Conservation (phyloP, 2,888 invertebrate species). For the Tenthredo livida region DNA sequence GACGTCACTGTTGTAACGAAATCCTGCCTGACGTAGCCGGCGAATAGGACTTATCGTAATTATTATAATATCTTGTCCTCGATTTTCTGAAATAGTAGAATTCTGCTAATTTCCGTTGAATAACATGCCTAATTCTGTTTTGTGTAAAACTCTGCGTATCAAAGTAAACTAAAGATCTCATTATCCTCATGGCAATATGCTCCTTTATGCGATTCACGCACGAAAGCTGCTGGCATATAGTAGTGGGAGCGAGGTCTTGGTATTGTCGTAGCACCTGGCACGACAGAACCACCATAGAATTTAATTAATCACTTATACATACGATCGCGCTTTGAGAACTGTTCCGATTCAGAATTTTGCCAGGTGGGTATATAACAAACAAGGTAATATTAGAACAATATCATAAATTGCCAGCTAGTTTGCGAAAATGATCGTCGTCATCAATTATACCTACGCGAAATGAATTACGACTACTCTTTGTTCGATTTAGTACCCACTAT, state of each 20-base stretch:
- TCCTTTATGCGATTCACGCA: neutral
- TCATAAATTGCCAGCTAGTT: neutral
- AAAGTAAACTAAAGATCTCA: neutral
- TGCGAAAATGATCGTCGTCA: neutral
- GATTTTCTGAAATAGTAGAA: neutral
- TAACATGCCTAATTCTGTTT: neutral
- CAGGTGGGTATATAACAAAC: neutral
- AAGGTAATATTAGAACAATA: neutral
- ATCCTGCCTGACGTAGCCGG: neutral
- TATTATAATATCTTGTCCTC: neutral
- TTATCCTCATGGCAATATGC: neutral
- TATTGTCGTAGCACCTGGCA: slow-evolving; percentile 9
- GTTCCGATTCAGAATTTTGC: neutral
- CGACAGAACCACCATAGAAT: slow-evolving; percentile 1
- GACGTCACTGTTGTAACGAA: neutral
- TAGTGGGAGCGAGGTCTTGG: neutral
- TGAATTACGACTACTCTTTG: neutral
- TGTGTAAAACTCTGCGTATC: neutral
- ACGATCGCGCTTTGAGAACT: neutral
- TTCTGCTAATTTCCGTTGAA: neutral
- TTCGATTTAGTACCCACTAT: neutral
- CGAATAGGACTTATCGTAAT: neutral
- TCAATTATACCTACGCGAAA: neutral
- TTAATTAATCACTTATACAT: slow-evolving; percentile 12
- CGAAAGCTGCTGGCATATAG: too few species aligned